Conservation (phyloP, 2,113 vertebrate genomes). For the Thryonomys swinderianus region DNA sequence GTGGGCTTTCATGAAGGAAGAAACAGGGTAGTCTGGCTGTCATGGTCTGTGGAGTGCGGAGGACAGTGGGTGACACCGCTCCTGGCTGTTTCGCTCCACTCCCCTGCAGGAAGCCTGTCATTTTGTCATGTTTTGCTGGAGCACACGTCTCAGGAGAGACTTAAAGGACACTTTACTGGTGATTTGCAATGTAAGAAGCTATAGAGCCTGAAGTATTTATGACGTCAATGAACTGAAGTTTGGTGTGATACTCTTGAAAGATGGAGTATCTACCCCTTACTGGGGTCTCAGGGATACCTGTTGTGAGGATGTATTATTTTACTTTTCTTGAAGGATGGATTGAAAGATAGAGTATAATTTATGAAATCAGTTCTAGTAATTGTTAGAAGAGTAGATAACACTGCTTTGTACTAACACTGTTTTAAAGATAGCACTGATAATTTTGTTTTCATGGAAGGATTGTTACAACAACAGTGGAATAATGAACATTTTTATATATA, state of each 20-base stretch:
- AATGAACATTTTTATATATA: background rate
- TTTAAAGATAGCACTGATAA: background rate
- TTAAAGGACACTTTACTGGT: background rate
- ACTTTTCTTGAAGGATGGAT: background rate
- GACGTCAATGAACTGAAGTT: background rate
- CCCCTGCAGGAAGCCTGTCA: background rate
- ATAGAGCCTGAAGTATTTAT: background rate
- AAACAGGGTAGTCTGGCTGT: background rate
- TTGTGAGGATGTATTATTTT: background rate
- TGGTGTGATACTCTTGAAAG: background rate
- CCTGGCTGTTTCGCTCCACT: background rate
- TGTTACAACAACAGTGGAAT: background rate
- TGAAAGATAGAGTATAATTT: background rate
- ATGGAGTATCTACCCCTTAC: background rate
- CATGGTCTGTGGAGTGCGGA: too few relatives aligned
- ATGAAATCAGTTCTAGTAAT: background rate
- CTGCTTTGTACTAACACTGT: background rate
- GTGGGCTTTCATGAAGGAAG: background rate
- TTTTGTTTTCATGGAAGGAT: background rate
- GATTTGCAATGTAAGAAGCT: background rate
- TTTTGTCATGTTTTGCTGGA: background rate
- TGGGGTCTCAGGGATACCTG: background rate
- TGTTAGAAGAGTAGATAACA: background rate
- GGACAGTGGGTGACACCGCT: background rate
- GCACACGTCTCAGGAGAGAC: background rate